Base-by-base conservation (phyloP, 1,140 invertebrate species). In the Ooceraea biroi region DNA sequence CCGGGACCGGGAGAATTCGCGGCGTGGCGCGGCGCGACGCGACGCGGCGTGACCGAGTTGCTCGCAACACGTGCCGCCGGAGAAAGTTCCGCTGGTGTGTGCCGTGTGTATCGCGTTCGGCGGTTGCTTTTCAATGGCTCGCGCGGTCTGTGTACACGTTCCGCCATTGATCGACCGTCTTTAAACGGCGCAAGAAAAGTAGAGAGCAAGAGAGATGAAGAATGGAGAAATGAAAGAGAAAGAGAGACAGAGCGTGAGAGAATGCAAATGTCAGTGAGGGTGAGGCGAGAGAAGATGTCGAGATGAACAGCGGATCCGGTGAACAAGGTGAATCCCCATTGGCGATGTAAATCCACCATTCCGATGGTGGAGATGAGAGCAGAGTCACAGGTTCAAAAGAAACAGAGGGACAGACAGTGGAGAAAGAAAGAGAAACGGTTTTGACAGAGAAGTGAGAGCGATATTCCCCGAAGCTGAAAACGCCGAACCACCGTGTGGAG, bases 401-500 rank as follows among this genome's bases (percentile, higher is more conserved):
- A 36, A 7, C 2, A 63, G 17, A 71, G 11, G 58, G 66, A 58
- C 44, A 74, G 65, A 82, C n/a, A 55, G 65, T 30, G 30, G 22
- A 77, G 27, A 61, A 48, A 22, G 48, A 80, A 27, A 50, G 65
- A 71, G 19, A 55, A 44, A 10, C 30, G 19, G 63, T 36, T 36
- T 14, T 57, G 30, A 3, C 58, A 46, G 36, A 69, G 76, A 69
- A 69, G 30, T 55, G 65, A 57, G 66, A 85, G 78, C 68, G 46
- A 25, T 69, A 83, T 83, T 85, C 36, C 58, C 78, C 50, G 60
- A 88, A 85, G 87, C 74, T 88, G 65, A 85, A 90, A 91, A 87
- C 80, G 87, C 90, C 88, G 89, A 80, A 92, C 92, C 91, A 92
- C 90, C 91, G 85, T 92, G 89, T 90, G 89, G 91, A 91, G 82